These are phyloP conservation scores for Sebastolobus alascanus DNA, from an alignment of 2,797 vertebrate genomes.

Conservation along the genomic window DNA sequence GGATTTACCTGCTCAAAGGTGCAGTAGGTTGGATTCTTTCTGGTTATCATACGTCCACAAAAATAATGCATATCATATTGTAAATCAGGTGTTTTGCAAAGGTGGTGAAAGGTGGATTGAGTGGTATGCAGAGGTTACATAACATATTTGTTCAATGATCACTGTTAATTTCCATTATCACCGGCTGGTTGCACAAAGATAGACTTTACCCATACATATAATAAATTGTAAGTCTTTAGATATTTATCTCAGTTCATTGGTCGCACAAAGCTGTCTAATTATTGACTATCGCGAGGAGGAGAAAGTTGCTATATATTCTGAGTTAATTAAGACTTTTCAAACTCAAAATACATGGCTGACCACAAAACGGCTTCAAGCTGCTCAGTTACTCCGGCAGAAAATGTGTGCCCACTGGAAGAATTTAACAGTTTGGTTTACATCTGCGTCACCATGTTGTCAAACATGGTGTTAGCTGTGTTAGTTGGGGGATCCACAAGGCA, in stretches of 20 bases:
- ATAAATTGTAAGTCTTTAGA: conserved; percentile 35
- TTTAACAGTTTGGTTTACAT: conserved; percentile 31
- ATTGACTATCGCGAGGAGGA: conserved; percentile 1
- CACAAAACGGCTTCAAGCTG: not conserved
- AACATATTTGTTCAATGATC: conserved; percentile 55
- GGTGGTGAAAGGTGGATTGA: conserved; percentile 32
- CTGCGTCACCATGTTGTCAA: conserved; percentile 55
- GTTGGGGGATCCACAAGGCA: conserved; percentile 17
- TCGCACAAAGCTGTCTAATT: conserved; percentile 31
- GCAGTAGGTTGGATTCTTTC: conserved; percentile 27
- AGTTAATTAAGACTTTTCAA: conserved; percentile 28
- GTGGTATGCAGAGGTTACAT: conserved; percentile 30
- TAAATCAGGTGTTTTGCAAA: conserved; percentile 43
- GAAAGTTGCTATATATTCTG: not conserved
- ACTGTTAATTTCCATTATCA: conserved; percentile 73
- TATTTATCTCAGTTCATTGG: conserved; percentile 34
- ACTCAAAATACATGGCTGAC: conserved; percentile 8
- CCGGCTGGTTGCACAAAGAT: conserved; percentile 36
- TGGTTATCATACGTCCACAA: conserved; percentile 26
- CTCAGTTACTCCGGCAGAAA: not conserved
- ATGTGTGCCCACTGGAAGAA: not conserved
- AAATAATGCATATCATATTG: conserved; percentile 22
- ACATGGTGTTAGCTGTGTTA: conserved; percentile 12
- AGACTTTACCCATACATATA: conserved; percentile 44
- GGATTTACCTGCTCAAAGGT: conserved; percentile 47